Conservation (phyloP, 2,797 vertebrate genomes). For the Leptodactylus fallax region DNA sequence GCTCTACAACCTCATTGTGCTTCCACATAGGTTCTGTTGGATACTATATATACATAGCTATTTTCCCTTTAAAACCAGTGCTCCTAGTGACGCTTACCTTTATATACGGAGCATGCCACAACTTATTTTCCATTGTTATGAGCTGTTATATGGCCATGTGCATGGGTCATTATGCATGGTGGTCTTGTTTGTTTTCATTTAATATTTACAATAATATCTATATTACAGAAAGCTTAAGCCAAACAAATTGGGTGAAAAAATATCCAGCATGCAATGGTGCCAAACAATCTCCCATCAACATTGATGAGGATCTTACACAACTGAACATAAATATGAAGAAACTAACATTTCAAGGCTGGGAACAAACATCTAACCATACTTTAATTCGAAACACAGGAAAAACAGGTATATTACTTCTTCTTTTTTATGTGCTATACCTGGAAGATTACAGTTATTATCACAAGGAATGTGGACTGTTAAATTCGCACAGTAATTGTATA, state of each 20-base stretch:
- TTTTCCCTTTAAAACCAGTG: too few species aligned
- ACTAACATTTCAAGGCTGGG: slow-evolving; percentile 89
- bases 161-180: not conserved
- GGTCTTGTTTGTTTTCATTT: not conserved
- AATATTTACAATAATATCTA: not conserved
- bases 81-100: too few species aligned
- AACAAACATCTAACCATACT: slow-evolving; percentile 78
- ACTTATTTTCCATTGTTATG: not conserved
- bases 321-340: slow-evolving; percentile 92
- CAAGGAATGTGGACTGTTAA: slow-evolving; percentile 12
- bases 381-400: slow-evolving; percentile 93
- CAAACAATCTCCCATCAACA: slow-evolving; percentile 95
- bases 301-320: slow-evolving; percentile 90
- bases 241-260: slow-evolving; percentile 94
- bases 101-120: not conserved
- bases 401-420: slow-evolving; percentile 81
- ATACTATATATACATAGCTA: too few species aligned
- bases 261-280: slow-evolving; percentile 93
- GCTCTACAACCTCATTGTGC: not conserved
- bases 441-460: slow-evolving; percentile 63
- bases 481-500: not conserved
- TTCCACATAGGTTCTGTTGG: too few species aligned
- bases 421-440: slow-evolving; percentile 46
- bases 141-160: not conserved
- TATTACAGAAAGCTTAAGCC: slow-evolving; percentile 88